These are phyloP conservation scores for Hypothenemus hampei DNA, from an alignment of 1,140 invertebrate genomes.

Conservation along the genomic window DNA sequence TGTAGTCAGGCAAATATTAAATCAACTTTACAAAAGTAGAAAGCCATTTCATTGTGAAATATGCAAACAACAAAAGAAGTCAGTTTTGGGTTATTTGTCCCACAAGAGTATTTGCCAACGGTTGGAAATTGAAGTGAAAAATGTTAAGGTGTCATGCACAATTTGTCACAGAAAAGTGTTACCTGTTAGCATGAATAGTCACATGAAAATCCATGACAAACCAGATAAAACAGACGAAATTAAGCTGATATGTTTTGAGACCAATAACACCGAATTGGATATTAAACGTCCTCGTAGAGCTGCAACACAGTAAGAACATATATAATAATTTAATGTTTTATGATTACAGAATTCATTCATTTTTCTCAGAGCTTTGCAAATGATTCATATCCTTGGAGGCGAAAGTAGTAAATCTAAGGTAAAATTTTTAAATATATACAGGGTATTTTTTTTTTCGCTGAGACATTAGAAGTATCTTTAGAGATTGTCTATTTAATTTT, in stretches of 20 bases:
- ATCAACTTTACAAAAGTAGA: conserved; percentile 33
- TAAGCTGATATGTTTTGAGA: no score
- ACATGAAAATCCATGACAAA: conserved; percentile 32
- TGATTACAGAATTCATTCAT: neutral
- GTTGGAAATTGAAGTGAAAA: conserved; percentile 51
- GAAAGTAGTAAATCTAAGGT: neutral
- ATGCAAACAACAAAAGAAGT: conserved; percentile 52
- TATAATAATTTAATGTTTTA: neutral
- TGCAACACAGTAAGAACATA: conserved; percentile 31
- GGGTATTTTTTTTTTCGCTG: no score
- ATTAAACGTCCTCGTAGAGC: conserved; percentile 32
- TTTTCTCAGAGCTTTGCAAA: conserved; percentile 16
- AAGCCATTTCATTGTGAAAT: conserved; percentile 52
- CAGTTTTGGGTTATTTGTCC: conserved; percentile 56
- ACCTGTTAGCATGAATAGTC: conserved; percentile 50
- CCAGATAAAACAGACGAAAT: no score
- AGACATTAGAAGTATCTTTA: no score
- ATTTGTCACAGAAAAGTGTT: conserved; percentile 53
- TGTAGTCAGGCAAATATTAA: conserved; percentile 33
- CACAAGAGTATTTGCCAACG: conserved; percentile 59
- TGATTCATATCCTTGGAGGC: conserved; percentile 5
- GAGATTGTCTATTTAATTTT: no score
- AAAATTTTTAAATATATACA: no score
- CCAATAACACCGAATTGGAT: neutral
- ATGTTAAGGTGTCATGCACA: conserved; percentile 50